Evolutionary conservation across 1,140 invertebrate species (phyloP), one percentile per base, ranked within the genome.

Genomic region (Drosophila trapezifrons): DNA sequence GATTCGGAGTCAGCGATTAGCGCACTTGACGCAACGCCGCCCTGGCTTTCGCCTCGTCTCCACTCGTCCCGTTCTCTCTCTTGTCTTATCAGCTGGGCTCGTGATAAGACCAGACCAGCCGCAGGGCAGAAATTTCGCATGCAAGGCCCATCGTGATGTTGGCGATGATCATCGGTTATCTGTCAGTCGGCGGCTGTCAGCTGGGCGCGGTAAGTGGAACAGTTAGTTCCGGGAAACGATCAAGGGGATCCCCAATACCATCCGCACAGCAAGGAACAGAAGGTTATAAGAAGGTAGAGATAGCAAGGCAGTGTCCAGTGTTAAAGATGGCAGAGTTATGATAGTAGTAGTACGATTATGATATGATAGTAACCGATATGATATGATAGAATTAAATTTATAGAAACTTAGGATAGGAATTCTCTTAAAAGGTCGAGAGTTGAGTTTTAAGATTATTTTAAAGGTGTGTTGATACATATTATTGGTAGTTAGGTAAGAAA

Each of bases 1-100:
- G 55, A 60, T 62, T 71, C 47, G 32, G 32, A 73, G 47, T 46
- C 66, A 70, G 56, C 76, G 67, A 80, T 80, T 84, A 84, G 72
- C 56, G 76, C 80, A 84, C 80, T 84, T 84, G 80, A 74, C 66
- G 78, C 60, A 74, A 74, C 20, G 49, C 57, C 46, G 22, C 58
- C 58, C 56, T 59, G 38, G 47, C 54, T 43, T 32, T 37, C 15
- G 43, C 20, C 45, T 67, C 29, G 32, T 20, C 38, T 27, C 32
- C 62, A 12, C 18, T 32, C 12, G 25, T 56, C 18, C 46, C 13
- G 7, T 35, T 38, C 45, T 43, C 40, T 43, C 56, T 46, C 52
- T 55, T 70, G 70, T 78, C 83, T 86, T 86, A 86, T 86, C 82
- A 87, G 78, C 56, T 62, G 73, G 43, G 66, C 62, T 56, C 58